These are phyloP conservation scores for Sebastes melanostomus DNA, from an alignment of 2,797 vertebrate genomes.

Conservation along the genomic window DNA sequence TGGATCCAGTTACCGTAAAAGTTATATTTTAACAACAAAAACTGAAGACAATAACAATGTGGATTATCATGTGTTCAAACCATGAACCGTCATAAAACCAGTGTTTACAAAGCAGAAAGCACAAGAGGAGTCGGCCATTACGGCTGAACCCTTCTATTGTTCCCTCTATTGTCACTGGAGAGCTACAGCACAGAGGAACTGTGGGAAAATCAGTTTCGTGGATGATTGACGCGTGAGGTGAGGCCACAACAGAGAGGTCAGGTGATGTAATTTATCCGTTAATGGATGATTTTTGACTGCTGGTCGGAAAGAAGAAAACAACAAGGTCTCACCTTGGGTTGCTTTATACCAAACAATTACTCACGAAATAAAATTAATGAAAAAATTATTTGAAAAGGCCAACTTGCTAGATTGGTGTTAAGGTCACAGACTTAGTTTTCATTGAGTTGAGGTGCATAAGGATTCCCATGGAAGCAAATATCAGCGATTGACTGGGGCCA, in stretches of 20 bases:
- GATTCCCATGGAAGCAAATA: neutral
- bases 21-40: conserved; percentile 11
- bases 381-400: neutral
- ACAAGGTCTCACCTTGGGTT: neutral
- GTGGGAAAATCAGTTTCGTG: conserved; percentile 35
- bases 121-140: conserved; percentile 2
- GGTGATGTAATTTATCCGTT: conserved; percentile 2
- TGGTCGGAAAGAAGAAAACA: neutral
- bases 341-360: neutral
- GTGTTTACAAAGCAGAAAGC: conserved; percentile 55
- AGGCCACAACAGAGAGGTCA: neutral
- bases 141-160: conserved; percentile 32
- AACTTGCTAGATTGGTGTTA: neutral
- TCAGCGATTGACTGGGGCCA: neutral
- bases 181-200: conserved; percentile 18
- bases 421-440: neutral
- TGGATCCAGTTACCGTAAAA: neutral
- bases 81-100: conserved; percentile 23
- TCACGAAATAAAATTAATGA: neutral
- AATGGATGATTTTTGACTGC: neutral
- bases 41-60: neutral
- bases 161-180: conserved; percentile 3
- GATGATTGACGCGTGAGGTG: conserved; percentile 3
- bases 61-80: conserved; percentile 35
- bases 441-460: neutral